Evolutionary conservation across 2,113 vertebrate genomes (phyloP).

Genomic region (Pelodiscus sinensis): DNA sequence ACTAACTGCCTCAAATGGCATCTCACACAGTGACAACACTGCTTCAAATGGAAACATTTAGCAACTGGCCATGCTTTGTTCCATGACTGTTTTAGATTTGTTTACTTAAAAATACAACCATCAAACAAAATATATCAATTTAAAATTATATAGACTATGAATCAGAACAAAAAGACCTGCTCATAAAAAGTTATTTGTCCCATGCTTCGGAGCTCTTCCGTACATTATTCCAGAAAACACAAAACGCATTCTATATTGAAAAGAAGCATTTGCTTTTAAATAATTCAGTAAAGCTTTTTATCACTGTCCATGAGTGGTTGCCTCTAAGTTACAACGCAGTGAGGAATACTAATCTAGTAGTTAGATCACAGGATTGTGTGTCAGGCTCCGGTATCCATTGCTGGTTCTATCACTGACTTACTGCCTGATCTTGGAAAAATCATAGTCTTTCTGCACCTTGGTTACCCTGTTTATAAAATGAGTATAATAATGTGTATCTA

Average conservation of each 20-base stretch:
- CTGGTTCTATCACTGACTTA: neutral
- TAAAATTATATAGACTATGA: conserved; percentile 14
- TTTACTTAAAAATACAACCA: conserved; percentile 25
- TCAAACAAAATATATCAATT: conserved; percentile 17
- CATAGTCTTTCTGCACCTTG: neutral
- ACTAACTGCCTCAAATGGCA: neutral
- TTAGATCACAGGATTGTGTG: neutral
- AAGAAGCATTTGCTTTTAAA: neutral
- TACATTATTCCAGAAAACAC: neutral
- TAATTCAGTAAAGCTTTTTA: neutral
- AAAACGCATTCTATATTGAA: neutral
- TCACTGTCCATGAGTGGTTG: neutral
- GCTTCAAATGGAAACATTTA: conserved; percentile 6
- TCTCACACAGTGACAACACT: neutral
- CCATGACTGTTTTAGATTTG: neutral
- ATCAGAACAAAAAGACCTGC: neutral
- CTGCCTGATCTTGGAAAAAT: neutral
- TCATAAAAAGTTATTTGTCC: conserved; percentile 2
- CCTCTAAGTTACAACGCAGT: neutral
- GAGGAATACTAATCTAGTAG: neutral
- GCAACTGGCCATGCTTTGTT: neutral
- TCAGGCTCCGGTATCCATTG: neutral
- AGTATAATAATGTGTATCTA: neutral
- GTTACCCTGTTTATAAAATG: neutral
- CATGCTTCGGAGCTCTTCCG: neutral